Percentiles rank a stretch among this genome's conserved stretches.
Conservation (phyloP, 2,888 invertebrate species). For the Neoaliturus tenellus region DNA sequence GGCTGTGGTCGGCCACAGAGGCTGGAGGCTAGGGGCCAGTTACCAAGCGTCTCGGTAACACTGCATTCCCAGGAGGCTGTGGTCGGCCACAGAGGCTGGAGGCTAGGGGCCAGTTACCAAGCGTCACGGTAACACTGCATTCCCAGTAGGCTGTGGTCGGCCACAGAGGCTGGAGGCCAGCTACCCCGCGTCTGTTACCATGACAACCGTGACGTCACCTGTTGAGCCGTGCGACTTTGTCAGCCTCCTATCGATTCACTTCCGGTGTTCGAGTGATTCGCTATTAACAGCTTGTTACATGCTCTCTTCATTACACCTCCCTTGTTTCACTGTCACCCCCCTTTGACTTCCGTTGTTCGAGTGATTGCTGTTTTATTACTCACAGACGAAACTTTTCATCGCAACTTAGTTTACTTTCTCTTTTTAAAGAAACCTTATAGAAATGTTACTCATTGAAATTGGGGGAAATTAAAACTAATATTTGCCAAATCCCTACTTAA, state of each 20-base stretch:
- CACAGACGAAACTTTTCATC: no score
- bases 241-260: conserved; percentile 46
- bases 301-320: background rate
- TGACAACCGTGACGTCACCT: conserved; percentile 33
- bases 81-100: no score
- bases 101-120: no score
- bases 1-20: no score
- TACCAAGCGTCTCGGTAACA: background rate
- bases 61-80: no score
- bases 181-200: conserved; percentile 24
- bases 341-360: background rate
- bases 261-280: conserved; percentile 24
- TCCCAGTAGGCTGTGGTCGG: background rate
- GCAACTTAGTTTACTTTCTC: no score
- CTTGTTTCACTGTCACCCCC: background rate
- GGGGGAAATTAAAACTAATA: no score
- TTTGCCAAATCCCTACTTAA: no score
- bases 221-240: conserved; percentile 14
- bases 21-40: background rate
- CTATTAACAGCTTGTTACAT: conserved; percentile 13
- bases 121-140: no score
- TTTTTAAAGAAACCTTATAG: no score
- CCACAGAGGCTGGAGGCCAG: background rate
- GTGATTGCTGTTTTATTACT: background rate
- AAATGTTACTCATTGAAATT: no score